Evolutionary conservation across 2,113 vertebrate species (phyloP).

Genomic region (Todiramphus chloris): DNA sequence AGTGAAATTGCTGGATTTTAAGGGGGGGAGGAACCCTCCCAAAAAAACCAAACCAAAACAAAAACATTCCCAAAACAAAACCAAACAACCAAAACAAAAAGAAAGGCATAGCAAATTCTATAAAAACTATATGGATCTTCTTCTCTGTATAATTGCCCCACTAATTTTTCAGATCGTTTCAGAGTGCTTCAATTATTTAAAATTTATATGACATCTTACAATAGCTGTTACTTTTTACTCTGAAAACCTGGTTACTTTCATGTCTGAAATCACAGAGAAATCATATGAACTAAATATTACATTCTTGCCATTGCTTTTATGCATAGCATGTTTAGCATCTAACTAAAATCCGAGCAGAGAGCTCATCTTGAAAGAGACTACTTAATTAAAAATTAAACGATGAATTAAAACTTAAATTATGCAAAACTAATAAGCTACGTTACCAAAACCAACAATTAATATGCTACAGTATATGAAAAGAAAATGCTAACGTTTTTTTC

Average conservation of each 20-base stretch:
- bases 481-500: constrained; percentile 61
- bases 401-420: constrained; percentile 85
- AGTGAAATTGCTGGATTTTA: not conserved
- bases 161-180: constrained; percentile 45
- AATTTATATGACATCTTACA: constrained; percentile 60
- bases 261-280: constrained; percentile 62
- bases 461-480: constrained; percentile 61
- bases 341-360: constrained; percentile 67
- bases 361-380: constrained; percentile 73
- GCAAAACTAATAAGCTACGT: constrained; percentile 80
- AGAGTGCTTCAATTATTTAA: constrained; percentile 73
- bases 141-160: not conserved
- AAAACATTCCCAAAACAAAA: no score
- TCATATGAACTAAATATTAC: constrained; percentile 36
- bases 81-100: no score
- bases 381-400: constrained; percentile 83
- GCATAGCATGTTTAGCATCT: constrained; percentile 58
- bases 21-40: not conserved
- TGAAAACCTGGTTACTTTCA: constrained; percentile 55
- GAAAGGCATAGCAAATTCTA: no score
- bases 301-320: constrained; percentile 56
- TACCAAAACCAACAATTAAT: constrained; percentile 78
- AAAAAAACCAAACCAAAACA: not conserved
- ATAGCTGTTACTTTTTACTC: constrained; percentile 53
- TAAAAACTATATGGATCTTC: not conserved